phyloP scores from a whole-genome alignment of 2,113 vertebrate genomes.

The Bos taurus region ARS-UCD2.0 NC_037338.1:68670501-68671000 shows the following conservation, averaged over 20 bases:
- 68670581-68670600: neutral
- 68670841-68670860: neutral
- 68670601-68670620: neutral
- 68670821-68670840: neutral
- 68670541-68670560: neutral
- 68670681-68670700: accelerated
- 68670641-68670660: neutral
- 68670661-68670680: neutral
- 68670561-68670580: accelerated
- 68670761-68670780: neutral
- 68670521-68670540: neutral
- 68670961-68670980: slow-evolving; percentile 21
- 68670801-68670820: neutral
- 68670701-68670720: accelerated
- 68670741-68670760: neutral
- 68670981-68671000: neutral
- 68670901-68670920: neutral
- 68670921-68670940: neutral
- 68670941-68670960: neutral
- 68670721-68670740: neutral
- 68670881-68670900: accelerated
- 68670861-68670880: neutral
- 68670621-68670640: neutral
- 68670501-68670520: neutral
- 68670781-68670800: neutral